phyloP scores from a whole-genome alignment of 2,797 vertebrate species.

The Odontamblyopus rebecca region DNA sequence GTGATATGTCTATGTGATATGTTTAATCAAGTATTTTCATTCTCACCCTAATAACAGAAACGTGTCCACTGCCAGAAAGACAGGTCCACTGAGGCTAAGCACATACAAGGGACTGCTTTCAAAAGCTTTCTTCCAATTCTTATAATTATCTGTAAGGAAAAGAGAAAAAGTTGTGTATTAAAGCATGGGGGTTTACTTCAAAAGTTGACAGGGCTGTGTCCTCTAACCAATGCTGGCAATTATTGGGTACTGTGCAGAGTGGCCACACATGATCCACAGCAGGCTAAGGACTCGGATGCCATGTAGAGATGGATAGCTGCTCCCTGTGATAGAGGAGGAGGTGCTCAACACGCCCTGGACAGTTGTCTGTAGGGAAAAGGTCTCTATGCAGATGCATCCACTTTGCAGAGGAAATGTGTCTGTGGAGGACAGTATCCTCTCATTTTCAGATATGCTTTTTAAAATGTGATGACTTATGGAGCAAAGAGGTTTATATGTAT shows the following conservation, averaged over 20 bases:
- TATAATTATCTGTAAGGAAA: conserved; percentile 77
- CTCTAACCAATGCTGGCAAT: conserved; percentile 79
- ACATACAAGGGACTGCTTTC: conserved; percentile 77
- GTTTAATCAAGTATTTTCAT: not conserved
- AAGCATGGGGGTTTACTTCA: not conserved
- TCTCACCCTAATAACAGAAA: conserved; percentile 86
- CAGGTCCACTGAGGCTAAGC: conserved; percentile 78
- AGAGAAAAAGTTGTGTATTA: not conserved
- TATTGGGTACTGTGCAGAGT: conserved; percentile 80
- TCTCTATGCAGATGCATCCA: conserved; percentile 58
- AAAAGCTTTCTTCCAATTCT: conserved; percentile 75
- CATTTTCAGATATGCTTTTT: not conserved
- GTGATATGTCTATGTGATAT: not conserved
- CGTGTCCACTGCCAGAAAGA: conserved; percentile 85
- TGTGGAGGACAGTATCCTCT: conserved; percentile 20
- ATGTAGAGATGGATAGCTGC: conserved; percentile 74
- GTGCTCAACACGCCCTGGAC: conserved; percentile 59
- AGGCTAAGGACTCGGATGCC: conserved; percentile 84
- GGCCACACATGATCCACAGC: conserved; percentile 86
- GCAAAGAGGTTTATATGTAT: not conserved
- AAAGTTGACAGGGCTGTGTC: not conserved
- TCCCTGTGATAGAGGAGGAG: conserved; percentile 30
- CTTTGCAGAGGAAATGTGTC: conserved; percentile 46
- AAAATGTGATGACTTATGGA: not conserved
- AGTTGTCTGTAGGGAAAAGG: conserved; percentile 79